Conservation (phyloP, 2,888 invertebrate species). For the Agrotis ipsilon region DNA sequence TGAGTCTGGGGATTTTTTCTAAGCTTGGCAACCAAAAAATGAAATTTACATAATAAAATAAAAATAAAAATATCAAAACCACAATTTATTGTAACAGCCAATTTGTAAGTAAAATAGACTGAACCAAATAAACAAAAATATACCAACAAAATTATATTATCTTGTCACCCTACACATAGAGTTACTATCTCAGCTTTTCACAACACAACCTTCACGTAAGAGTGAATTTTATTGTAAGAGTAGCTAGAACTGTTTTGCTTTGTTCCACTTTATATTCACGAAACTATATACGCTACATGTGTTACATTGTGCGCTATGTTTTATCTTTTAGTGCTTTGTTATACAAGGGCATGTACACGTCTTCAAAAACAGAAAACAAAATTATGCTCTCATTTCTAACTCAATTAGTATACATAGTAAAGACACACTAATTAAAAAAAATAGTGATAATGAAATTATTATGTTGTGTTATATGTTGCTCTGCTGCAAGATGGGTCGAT, state of each 20-base stretch:
- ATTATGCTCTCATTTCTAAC: no score
- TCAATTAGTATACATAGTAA: no score
- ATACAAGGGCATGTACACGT: slow-evolving; percentile 9
- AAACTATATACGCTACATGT: slow-evolving; percentile 7
- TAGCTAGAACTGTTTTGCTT: slow-evolving; percentile 9
- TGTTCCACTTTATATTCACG: slow-evolving; percentile 19
- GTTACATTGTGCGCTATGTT: neutral
- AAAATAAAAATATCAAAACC: neutral
- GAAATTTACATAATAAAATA: no score
- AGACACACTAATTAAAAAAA: no score
- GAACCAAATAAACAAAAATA: neutral
- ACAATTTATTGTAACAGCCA: neutral
- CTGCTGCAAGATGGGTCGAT: no score
- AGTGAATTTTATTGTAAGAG: slow-evolving; percentile 9
- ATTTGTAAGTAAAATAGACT: neutral
- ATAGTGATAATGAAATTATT: no score
- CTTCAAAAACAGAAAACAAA: neutral
- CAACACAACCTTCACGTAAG: slow-evolving; percentile 1
- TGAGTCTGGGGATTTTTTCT: neutral
- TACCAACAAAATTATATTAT: neutral
- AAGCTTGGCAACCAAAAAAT: neutral
- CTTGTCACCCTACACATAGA: slow-evolving; percentile 43
- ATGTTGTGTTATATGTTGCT: no score
- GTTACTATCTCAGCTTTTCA: slow-evolving; percentile 35
- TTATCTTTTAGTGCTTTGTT: slow-evolving; percentile 24